Evolutionary conservation across 2,113 vertebrate species (phyloP).

Genomic region (Callopanchax toddi): DNA sequence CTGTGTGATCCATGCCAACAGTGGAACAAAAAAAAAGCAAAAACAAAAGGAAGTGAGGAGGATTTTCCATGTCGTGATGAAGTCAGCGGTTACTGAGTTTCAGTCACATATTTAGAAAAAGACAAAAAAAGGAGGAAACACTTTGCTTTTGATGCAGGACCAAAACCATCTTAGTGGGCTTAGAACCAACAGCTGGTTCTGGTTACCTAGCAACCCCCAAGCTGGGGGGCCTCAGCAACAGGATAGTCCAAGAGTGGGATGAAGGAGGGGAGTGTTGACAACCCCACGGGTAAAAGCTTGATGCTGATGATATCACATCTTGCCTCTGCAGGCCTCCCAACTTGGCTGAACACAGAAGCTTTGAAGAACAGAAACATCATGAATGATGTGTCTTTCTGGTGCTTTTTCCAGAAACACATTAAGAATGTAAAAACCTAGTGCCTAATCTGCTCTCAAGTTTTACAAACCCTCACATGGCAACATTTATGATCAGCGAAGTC

Average conservation of each 20-base stretch:
- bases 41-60: constrained; percentile 78
- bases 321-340: constrained; percentile 16
- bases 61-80: constrained; percentile 75
- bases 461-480: constrained; percentile 46
- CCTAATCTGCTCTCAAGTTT: too few relatives aligned
- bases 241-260: constrained; percentile 42
- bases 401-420: constrained; percentile 25
- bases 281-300: constrained; percentile 13
- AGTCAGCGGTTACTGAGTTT: constrained; percentile 67
- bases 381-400: constrained; percentile 8
- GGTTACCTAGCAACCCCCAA: constrained; percentile 81
- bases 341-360: constrained; percentile 32
- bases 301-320: constrained; percentile 26
- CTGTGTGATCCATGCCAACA: constrained; percentile 26
- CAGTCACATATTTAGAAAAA: constrained; percentile 8
- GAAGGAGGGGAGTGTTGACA: neutral
- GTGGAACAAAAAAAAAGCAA: constrained; percentile 61
- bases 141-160: constrained; percentile 52
- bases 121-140: constrained; percentile 21
- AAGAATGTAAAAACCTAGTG: constrained; percentile 13
- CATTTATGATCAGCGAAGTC: constrained; percentile 28
- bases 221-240: constrained; percentile 61
- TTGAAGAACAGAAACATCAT: constrained; percentile 3
- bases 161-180: constrained; percentile 66
- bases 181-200: constrained; percentile 78